These are phyloP conservation scores for Aphelenchoides besseyi DNA, from an alignment of 1,140 invertebrate species.

Conservation along the genomic window DNA sequence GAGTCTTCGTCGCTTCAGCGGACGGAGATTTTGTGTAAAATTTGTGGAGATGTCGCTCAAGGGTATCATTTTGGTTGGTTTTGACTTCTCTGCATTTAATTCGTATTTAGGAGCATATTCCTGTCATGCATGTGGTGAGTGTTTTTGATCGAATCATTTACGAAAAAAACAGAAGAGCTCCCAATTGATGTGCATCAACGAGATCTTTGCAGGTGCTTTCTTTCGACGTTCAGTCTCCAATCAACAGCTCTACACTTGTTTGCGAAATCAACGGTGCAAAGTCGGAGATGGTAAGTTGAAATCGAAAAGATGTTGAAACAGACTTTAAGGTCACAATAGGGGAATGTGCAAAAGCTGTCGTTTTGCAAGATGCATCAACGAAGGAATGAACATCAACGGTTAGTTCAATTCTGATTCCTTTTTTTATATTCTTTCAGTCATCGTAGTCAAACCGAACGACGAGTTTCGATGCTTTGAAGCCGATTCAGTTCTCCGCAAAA, in stretches of 20 bases:
- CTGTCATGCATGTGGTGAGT: not conserved
- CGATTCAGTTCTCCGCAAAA: not conserved
- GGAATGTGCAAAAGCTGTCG: not conserved
- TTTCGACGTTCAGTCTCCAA: not conserved
- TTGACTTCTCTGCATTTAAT: too few relatives aligned
- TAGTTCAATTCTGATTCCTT: not conserved
- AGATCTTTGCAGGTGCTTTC: not conserved
- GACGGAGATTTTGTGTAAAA: not conserved
- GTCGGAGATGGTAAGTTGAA: not conserved
- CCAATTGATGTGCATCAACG: not conserved
- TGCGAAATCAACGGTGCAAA: not conserved
- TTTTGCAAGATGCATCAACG: not conserved
- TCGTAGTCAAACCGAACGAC: not conserved
- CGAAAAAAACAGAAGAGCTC: too few relatives aligned
- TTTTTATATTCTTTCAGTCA: constrained; percentile 1
- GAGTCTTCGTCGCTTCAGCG: too few relatives aligned
- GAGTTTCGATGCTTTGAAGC: not conserved
- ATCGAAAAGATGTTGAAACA: not conserved
- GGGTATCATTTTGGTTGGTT: not conserved
- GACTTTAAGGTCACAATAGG: not conserved
- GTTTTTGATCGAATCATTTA: too few relatives aligned
- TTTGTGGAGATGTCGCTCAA: not conserved
- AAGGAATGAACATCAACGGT: not conserved
- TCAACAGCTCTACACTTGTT: not conserved
- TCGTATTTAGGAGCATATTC: not conserved